Conservation (phyloP, 2,888 invertebrate genomes). For the Agriopis marginaria region DNA sequence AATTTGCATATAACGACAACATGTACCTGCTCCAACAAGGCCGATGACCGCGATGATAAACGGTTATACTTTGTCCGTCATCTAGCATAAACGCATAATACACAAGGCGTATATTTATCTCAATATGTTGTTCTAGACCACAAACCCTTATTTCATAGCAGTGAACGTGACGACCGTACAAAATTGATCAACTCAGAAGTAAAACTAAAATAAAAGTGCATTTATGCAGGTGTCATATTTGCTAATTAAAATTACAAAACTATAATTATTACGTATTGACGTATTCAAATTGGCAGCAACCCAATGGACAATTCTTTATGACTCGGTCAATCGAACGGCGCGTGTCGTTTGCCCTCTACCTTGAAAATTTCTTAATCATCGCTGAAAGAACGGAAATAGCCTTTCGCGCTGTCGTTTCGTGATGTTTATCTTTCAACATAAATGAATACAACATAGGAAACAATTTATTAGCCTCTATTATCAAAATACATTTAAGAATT, state of each 20-base stretch:
- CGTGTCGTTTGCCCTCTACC: conserved; percentile 51
- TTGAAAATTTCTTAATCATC: conserved; percentile 55
- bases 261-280: conserved; percentile 30
- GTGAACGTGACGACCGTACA: conserved; percentile 18
- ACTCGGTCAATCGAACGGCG: conserved; percentile 57
- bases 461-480: not conserved
- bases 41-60: conserved; percentile 69
- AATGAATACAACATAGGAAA: not conserved
- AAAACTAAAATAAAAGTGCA: not conserved
- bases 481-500: not conserved
- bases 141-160: conserved; percentile 16
- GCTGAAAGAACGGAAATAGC: conserved; percentile 48
- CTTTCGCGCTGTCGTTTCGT: not conserved
- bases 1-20: conserved; percentile 70
- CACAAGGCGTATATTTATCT: conserved; percentile 50
- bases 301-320: conserved; percentile 62
- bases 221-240: conserved; percentile 16
- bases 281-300: conserved; percentile 54
- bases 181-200: not conserved
- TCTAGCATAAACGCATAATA: conserved; percentile 58
- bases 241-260: conserved; percentile 28
- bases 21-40: conserved; percentile 62
- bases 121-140: conserved; percentile 44
- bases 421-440: conserved; percentile 20
- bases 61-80: conserved; percentile 55